A percentile compares a stretch with the other conserved stretches of the same genome.
Conservation (phyloP, 2,888 invertebrate genomes). For the Andrena hattorfiana region DNA sequence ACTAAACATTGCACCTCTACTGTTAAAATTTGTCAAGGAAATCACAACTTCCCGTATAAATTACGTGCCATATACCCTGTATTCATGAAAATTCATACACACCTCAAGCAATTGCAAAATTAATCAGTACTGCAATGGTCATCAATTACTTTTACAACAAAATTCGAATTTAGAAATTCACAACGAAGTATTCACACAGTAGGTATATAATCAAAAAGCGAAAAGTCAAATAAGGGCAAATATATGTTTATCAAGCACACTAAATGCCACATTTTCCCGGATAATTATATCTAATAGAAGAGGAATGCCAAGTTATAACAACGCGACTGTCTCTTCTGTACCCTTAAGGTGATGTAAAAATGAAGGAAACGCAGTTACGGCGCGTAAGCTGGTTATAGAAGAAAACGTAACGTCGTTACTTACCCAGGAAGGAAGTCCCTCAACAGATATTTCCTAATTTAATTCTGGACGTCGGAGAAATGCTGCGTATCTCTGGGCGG, state of each 20-base stretch:
- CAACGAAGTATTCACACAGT: background rate
- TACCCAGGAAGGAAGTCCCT: slow-evolving; percentile 22
- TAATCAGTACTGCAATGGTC: too few species aligned
- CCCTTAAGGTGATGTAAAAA: slow-evolving; percentile 20
- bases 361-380: slow-evolving; percentile 16
- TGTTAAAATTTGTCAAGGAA: too few species aligned
- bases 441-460: slow-evolving; percentile 48
- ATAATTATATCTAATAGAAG: slow-evolving; percentile 1
- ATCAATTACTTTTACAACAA: too few species aligned
- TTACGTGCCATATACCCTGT: too few species aligned
- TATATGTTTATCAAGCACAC: background rate
- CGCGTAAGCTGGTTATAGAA: slow-evolving; percentile 31
- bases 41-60: too few species aligned
- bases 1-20: too few species aligned
- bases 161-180: background rate
- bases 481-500: background rate
- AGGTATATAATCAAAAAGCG: background rate
- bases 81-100: too few species aligned
- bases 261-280: background rate
- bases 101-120: too few species aligned
- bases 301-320: background rate
- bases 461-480: slow-evolving; percentile 14
- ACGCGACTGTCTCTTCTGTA: background rate
- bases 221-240: background rate
- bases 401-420: slow-evolving; percentile 28